Evolutionary conservation across 2,113 vertebrate species (phyloP), one percentile per base, ranked within the genome.

Genomic region (Calonectris borealis): DNA sequence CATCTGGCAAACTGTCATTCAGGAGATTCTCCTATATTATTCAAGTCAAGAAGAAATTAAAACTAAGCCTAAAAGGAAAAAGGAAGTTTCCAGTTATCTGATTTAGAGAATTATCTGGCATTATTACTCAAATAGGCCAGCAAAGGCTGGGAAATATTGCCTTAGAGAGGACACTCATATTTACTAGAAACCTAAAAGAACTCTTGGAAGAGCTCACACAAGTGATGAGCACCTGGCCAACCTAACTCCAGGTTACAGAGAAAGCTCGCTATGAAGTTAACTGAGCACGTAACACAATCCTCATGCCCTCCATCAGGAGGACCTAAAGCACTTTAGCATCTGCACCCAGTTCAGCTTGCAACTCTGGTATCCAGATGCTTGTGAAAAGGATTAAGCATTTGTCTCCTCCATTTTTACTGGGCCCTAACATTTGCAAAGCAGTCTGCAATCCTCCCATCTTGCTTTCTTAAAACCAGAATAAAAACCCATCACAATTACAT

Each of bases 331-430:
- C 16, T 60, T 55, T 1, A 82, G 58, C 61, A 89, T 52, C 44
- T 81, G 38, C 57, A 46, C 32, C 60, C 57, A 55, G n/a, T 64
- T 87, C 70, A 82, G 73, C 82, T 69, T 60, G 32, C 36, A 96
- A 49, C 73, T 82, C 87, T 93, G 89, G 77, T 38, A 61, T 52
- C 90, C 87, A 94, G 90, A 96, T 80, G 87, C 62, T 76, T 32
- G n/a, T 16, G 34, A 31, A 77, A 93, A 93, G 49, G 66, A 91
- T 94, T 90, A 88, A 87, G 83, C 11, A 36, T 77, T 87, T 65
- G 66, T 70, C 22, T 36, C 57, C 27, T 64, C 13, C 18, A 14
- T 64, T 89, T 79, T 58, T 25, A 75, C 38, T 44, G 21, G 49
- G 66, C 32, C 2, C 0, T 57, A 90, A 69, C 36, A 91, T 72